Base-by-base conservation (phyloP, 2,888 invertebrate genomes). In the Heliothis peltigera region DNA sequence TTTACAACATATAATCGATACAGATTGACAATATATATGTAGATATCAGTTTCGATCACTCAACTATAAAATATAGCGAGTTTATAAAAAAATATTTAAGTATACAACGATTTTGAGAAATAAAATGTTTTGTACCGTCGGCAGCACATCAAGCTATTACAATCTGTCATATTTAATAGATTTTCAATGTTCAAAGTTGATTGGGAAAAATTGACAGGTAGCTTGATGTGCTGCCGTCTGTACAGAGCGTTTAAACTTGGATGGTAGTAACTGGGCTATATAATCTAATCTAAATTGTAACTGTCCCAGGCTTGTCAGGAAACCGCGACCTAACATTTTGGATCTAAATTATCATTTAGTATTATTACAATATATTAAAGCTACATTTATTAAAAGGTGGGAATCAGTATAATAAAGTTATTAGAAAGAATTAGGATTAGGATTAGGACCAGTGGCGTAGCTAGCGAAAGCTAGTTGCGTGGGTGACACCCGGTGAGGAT, bases 41-140 rank as follows among this genome's bases (percentile, higher is more conserved):
- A 66, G 73, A 74, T 75, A 81, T 79, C 80, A 77, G 80, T 78
- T 70, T 77, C 59, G 63, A 54, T 67, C 63, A 72, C 51, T 71
- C 75, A 73, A 77, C 72, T 77, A 75, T 79, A 68, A 8, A 28
- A 28, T 77, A 56, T 35, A 77, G 68, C 59, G 69, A 52, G 51
- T 46, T 61, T 54, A 69, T 84, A 86, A n/a, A 83, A 81, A 84
- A 81, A 84, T 88, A 90, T 89, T 87, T 90, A 90, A 85, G 85
- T 88, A 86, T 85, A 87, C 66, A 80, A 77, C 59, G 71, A 64
- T 60, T 35, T 48, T 32, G 43, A 63, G 44, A 65, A 77, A 65
- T 44, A 64, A 74, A 75, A 63, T 39, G 47, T 63, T 69, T 80
- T 77, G 60, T n/a, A n/a, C n/a, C n/a, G n/a, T n/a, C n/a, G n/a